Evolutionary conservation across 2,797 vertebrate species (phyloP).

Genomic region (Eupleurogrammus muticus): DNA sequence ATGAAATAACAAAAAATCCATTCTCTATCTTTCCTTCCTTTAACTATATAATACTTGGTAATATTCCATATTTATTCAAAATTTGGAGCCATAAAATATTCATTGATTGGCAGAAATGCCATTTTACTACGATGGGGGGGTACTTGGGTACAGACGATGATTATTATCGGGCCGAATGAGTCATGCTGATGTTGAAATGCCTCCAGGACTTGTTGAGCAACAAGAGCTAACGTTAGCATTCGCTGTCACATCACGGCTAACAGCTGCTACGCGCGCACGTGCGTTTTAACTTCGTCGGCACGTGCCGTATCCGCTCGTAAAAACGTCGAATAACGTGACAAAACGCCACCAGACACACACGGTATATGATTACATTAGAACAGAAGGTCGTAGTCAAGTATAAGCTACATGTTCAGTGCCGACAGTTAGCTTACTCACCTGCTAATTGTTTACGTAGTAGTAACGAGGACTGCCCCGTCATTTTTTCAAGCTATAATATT

Average conservation of each 20-base stretch:
- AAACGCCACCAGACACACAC: too few species aligned
- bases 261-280: constrained; percentile 32
- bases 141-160: too few species aligned
- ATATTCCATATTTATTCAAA: too few species aligned
- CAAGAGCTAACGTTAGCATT: constrained; percentile 12
- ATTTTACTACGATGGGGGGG: too few species aligned
- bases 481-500: constrained; percentile 45
- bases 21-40: too few species aligned
- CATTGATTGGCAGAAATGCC: too few species aligned
- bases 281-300: not conserved
- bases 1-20: too few species aligned
- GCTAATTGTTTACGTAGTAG: constrained; percentile 83
- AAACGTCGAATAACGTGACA: too few species aligned
- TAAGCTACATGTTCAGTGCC: not conserved
- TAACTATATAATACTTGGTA: too few species aligned
- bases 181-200: not conserved
- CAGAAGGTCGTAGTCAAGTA: not conserved
- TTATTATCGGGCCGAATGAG: not conserved
- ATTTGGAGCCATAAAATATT: too few species aligned
- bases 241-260: constrained; percentile 18
- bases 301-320: too few species aligned
- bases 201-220: constrained; percentile 40
- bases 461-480: constrained; percentile 82
- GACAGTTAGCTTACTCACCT: constrained; percentile 73
- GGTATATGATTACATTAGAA: too few species aligned